These are phyloP conservation scores for Podarcis raffonei DNA, from an alignment of 2,113 vertebrate genomes.

Conservation along the genomic window DNA sequence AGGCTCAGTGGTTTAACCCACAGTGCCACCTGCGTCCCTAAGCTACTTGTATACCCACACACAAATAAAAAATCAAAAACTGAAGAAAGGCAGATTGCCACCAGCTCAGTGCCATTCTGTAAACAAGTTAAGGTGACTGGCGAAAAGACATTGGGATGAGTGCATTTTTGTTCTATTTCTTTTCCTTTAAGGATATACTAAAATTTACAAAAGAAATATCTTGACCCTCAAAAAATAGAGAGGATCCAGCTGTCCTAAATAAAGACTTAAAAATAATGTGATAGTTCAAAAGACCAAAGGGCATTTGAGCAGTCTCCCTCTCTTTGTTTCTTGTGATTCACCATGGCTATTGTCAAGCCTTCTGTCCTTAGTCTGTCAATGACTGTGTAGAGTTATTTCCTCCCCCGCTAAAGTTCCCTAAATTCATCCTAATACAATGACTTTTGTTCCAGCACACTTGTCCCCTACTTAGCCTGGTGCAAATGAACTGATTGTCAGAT, in stretches of 20 bases:
- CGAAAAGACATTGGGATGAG: not conserved
- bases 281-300: not conserved
- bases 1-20: no score
- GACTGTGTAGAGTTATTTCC: not conserved
- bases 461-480: rapidly evolving
- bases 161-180: not conserved
- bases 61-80: not conserved
- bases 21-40: no score
- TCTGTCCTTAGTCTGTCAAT: not conserved
- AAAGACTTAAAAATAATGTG: not conserved
- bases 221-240: not conserved
- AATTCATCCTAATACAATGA: not conserved
- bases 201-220: not conserved
- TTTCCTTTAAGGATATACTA: not conserved
- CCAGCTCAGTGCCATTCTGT: not conserved
- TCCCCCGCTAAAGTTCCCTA: not conserved
- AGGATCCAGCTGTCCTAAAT: not conserved
- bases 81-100: not conserved
- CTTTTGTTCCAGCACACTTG: not conserved
- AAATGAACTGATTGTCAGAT: not conserved
- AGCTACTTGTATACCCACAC: no score
- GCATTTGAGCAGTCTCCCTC: conserved; percentile 2
- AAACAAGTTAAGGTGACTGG: not conserved
- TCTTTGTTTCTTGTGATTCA: not conserved
- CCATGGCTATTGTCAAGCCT: not conserved